Base-by-base conservation (phyloP, 2,113 vertebrate genomes). In the Aspidoscelis tigris region DNA sequence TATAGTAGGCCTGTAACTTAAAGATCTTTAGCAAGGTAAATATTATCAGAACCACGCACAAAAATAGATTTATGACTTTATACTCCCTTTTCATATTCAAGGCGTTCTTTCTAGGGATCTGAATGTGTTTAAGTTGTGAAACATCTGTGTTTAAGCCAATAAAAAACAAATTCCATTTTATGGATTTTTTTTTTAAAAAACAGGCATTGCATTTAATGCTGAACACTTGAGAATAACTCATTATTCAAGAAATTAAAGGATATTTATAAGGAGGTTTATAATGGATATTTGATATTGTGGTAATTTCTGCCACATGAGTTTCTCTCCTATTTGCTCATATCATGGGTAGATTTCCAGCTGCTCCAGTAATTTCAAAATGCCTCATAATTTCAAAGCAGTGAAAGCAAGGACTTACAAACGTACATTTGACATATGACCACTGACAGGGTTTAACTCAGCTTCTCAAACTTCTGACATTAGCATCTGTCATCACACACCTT, bases 61-160 rank as follows among this genome's bases (percentile, higher is more conserved):
- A 58, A 86, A 79, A 18, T 18, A 14, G 21, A 80, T 75, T 61
- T 66, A 55, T 43, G 7, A 20, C 4, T 71, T 7, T 22, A 2
- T 78, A 47, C 70, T 22, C 39, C 2, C n/a, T 68, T n/a, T 71
- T 5, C 43, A 50, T 55, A 77, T 73, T 74, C 65, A 77, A 50
- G 44, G 53, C 39, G 72, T 71, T 21, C 22, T 61, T 75, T 71
- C n/a, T 53, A 55, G 43, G 3, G 55, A 81, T 77, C 81, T 75
- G 39, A 82, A 78, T 58, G 53, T n/a, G 22, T 50, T 69, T 76
- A 78, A 53, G 4, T 24, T 61, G 16, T 78, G 82, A 69, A 78
- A 78, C 41, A 84, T 66, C 21, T 80, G 39, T 77, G 64, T 77
- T 85, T 76, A 39, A 18, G 69, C 20, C 64, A 66, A 69, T 61